Base-by-base conservation (phyloP, 2,113 vertebrate genomes). In the Labeo catla region DNA sequence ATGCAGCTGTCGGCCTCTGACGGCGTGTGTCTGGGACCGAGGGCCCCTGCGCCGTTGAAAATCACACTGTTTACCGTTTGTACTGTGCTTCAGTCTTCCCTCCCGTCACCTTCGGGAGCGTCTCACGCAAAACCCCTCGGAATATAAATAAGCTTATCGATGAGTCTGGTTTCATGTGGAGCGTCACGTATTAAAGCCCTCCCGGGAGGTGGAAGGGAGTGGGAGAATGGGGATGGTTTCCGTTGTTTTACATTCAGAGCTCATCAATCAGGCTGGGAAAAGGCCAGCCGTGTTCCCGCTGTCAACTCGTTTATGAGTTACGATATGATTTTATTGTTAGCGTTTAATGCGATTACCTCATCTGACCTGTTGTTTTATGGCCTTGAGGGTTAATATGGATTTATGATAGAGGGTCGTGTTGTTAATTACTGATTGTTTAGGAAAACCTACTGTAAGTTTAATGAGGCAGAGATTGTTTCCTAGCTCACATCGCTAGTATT, bases 201-300 rank as follows among this genome's bases (percentile, higher is more conserved):
- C 86, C 23, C 34, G 73, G 57, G 77, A 84, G 88, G 68, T 50
- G 36, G 23, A 47, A 57, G 88, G 83, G 89, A 86, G 85, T 86
- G 61, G 83, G 52, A 61, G 85, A 88, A 77, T 83, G 78, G 54
- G 61, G 81, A 84, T 87, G 76, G 76, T 81, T 86, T n/a, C 8
- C 54, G 63, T 76, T 68, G 15, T n/a, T 85, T 76, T 76, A 78
- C 43, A 87, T 84, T 88, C 45, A 50, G 47, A 80, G 52, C 81
- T 86, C 91, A 91, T 92, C 91, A 79, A 86, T 92, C 90, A 89
- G 87, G 79, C n/a, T 2, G 61, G 11, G 3, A 86, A 90, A 86
- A 87, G 86, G 86, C 88, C 86, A 88, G 68, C n/a, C 81, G 86
- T 79, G 63, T 81, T 34, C 57, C 45, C 19, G 45, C 74, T 84